Base-by-base conservation (phyloP, 2,888 invertebrate species). In the Zaprionus bogoriensis region DNA sequence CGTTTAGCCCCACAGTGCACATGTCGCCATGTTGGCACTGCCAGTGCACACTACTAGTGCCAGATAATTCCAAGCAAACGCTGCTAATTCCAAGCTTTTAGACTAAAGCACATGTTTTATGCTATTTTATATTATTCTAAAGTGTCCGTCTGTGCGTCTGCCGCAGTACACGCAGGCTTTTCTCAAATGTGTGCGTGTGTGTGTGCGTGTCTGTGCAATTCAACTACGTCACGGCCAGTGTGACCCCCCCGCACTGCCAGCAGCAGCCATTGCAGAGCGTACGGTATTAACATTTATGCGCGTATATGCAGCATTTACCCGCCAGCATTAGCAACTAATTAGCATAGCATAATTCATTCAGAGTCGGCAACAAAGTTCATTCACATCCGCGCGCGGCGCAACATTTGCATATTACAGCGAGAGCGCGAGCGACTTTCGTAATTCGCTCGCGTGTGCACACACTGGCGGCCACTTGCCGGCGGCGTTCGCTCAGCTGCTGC, bases 1-100 rank as follows among this genome's bases (percentile, higher is more conserved):
- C 19, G 28, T 19, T 25, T 38, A 42, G n/a, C n/a, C n/a, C 12
- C 19, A 30, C 41, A 19, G 39, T 54, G 69, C 57, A 63, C 53
- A 69, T 69, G 50, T 68, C 83, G 83, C 83, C 83, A 83, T 87
- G 70, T 87, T 83, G 87, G 83, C 83, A 79, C n/a, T n/a, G n/a
- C n/a, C 59, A 53, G 51, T 60, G 52, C 41, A 23, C 28, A 17
- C 19, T 30, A 27, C 19, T 30, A 27, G 23, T 27, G 19, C 25
- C 36, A 30, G 30, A 22, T 3, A 6, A 38, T 14, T 48, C 17
- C 14, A 14, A 17, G 39, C 10, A 2, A 23, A 4, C 17, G 17
- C n/a, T n/a, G n/a, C n/a, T n/a, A n/a, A 17, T 7, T 42, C 12
- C 12, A 39, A 23, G 32, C 9, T 20, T 20, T 36, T 50, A 32